Evolutionary conservation across 2,888 invertebrate species (phyloP).

Genomic region (Crepidodera aurea): DNA sequence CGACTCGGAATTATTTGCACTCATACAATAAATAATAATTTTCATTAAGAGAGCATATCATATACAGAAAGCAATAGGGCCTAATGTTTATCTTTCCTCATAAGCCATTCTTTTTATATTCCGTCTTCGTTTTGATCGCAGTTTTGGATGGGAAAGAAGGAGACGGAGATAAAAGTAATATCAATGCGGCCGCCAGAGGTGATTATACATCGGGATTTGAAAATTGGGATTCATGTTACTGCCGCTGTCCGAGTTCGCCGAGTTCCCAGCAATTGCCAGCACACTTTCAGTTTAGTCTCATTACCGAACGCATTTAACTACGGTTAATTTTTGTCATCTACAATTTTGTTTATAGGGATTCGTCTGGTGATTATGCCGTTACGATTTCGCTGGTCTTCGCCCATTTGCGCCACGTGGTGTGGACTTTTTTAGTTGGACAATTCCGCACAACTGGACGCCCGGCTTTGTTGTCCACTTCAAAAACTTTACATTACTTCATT

Average conservation of each 20-base stretch:
- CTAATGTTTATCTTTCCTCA: slow-evolving; percentile 43
- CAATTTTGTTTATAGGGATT: slow-evolving; percentile 60
- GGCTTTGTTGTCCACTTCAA: slow-evolving; percentile 42
- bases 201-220: slow-evolving; percentile 56
- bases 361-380: slow-evolving; percentile 43
- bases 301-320: slow-evolving; percentile 58
- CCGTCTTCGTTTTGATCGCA: slow-evolving; percentile 29
- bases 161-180: slow-evolving; percentile 39
- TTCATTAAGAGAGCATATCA: slow-evolving; percentile 42
- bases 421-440: slow-evolving; percentile 40
- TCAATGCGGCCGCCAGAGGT: slow-evolving; percentile 42
- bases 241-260: slow-evolving; percentile 48
- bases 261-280: slow-evolving; percentile 47
- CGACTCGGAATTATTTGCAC: slow-evolving; percentile 29
- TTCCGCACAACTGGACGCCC: slow-evolving; percentile 36
- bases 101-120: slow-evolving; percentile 37
- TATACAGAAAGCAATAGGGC: slow-evolving; percentile 42
- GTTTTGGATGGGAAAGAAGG: slow-evolving; percentile 10
- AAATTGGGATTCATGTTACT: slow-evolving; percentile 60
- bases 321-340: slow-evolving; percentile 60
- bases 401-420: slow-evolving; percentile 48
- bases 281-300: slow-evolving; percentile 59
- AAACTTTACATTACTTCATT: slow-evolving; percentile 36
- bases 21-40: slow-evolving; percentile 42
- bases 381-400: slow-evolving; percentile 37